A percentile compares a stretch with the other conserved stretches of the same genome.
These are phyloP conservation scores for Lepilemur septentrionalis DNA, from an alignment of 2,797 vertebrate species.

Conservation along the genomic window DNA sequence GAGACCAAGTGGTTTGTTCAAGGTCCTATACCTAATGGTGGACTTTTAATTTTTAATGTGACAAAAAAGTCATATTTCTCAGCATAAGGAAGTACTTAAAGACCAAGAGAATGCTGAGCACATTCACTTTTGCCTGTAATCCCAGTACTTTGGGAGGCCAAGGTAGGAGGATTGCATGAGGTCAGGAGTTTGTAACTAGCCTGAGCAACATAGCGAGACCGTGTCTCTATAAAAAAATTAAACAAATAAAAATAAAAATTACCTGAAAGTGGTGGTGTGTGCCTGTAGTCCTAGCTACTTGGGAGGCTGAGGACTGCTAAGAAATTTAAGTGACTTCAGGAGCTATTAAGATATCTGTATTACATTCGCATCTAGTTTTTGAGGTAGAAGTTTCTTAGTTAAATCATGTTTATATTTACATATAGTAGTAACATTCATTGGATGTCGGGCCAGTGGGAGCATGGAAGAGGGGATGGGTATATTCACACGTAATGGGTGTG, in stretches of 20 bases:
- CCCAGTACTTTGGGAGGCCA: neutral
- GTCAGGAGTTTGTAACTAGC: neutral
- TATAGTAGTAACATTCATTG: too few relatives aligned
- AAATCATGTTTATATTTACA: neutral
- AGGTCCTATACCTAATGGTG: neutral
- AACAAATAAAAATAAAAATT: neutral
- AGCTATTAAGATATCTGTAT: neutral
- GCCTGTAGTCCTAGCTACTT: neutral
- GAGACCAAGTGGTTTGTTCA: neutral
- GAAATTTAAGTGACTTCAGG: neutral
- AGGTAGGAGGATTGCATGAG: neutral
- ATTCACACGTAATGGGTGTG: too few relatives aligned
- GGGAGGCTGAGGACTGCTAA: neutral
- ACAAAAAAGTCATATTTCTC: neutral
- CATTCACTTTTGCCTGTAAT: neutral
- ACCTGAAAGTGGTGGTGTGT: neutral
- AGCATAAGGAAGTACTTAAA: constrained; percentile 18
- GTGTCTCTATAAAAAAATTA: neutral
- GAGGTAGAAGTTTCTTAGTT: neutral
- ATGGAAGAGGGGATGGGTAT: too few relatives aligned
- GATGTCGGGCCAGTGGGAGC: too few relatives aligned
- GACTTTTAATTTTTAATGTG: neutral
- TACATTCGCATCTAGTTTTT: neutral
- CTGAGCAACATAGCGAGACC: neutral
- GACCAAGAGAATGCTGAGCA: neutral